Percentiles rank a stretch among this genome's conserved stretches.
Conservation (phyloP, 1,140 invertebrate genomes). For the Sesamia nonagrioides region DNA sequence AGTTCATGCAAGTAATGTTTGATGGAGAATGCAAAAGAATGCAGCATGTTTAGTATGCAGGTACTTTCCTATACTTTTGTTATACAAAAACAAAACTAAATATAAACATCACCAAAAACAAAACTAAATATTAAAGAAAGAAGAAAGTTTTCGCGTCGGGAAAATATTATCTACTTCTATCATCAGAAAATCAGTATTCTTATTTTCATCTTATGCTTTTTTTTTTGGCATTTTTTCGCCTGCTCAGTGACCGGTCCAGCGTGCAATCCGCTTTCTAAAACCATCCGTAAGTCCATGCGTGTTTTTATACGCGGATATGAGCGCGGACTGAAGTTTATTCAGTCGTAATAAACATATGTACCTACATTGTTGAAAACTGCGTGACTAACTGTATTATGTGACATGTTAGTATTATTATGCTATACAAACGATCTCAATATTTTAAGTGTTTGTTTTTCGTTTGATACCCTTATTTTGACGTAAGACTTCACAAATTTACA, state of each 20-base stretch:
- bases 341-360: constrained; percentile 62
- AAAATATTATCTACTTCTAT: constrained; percentile 8
- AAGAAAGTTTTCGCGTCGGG: constrained; percentile 3
- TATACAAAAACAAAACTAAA: neutral
- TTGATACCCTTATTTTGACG: too few relatives aligned
- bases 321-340: constrained; percentile 64
- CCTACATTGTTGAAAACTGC: constrained; percentile 23
- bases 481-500: too few relatives aligned
- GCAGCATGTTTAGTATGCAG: neutral
- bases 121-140: neutral
- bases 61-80: too few relatives aligned
- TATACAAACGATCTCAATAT: neutral
- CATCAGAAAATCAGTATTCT: constrained; percentile 39
- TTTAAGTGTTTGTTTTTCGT: neutral
- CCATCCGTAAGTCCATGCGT: constrained; percentile 73
- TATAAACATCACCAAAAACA: neutral
- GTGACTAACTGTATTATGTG: constrained; percentile 16
- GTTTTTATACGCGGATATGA: constrained; percentile 80
- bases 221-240: constrained; percentile 72
- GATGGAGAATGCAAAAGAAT: neutral
- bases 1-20: constrained; percentile 2
- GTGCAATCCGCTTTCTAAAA: constrained; percentile 84
- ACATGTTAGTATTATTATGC: neutral
- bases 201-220: constrained; percentile 57
- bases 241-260: constrained; percentile 69